Evolutionary conservation across 2,113 vertebrate genomes (phyloP).

Genomic region (Tringa solitaria): DNA sequence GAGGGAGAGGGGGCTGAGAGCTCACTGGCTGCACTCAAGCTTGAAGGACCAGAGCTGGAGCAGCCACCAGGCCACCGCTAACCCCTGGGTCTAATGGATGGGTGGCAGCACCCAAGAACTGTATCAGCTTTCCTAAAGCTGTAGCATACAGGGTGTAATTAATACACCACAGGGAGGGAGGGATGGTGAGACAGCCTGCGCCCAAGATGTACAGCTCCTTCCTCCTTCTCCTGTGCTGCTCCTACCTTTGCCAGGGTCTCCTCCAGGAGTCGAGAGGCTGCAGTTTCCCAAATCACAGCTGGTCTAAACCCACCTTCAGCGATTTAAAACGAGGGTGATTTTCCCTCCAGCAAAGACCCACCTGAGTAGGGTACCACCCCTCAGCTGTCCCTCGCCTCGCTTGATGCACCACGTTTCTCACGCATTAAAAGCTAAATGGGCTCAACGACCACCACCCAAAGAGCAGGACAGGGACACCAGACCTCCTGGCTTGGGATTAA

Average conservation of each 20-base stretch:
- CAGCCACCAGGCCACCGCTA: not conserved
- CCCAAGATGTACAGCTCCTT: accelerated
- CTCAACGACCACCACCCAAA: accelerated
- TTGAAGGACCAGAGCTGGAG: not conserved
- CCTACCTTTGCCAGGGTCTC: not conserved
- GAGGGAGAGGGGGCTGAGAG: not conserved
- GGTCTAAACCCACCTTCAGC: not conserved
- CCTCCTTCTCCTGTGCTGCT: not conserved
- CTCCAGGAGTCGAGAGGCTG: not conserved
- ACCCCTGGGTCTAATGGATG: not conserved
- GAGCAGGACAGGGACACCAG: accelerated
- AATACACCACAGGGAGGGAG: not conserved
- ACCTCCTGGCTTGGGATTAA: not conserved
- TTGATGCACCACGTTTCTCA: not conserved
- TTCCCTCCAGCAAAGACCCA: not conserved
- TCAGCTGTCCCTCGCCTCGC: not conserved
- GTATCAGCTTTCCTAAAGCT: not conserved
- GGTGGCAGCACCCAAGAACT: not conserved
- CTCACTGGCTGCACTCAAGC: accelerated
- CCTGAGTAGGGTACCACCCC: not conserved
- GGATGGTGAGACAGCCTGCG: not conserved
- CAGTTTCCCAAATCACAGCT: accelerated
- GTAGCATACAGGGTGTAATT: accelerated
- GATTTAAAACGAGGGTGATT: accelerated
- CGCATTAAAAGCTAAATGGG: accelerated